Percentiles rank a stretch among this genome's conserved stretches.
phyloP scores from a whole-genome alignment of 2,888 invertebrate genomes.

The Sclerodermus sp. region DNA sequence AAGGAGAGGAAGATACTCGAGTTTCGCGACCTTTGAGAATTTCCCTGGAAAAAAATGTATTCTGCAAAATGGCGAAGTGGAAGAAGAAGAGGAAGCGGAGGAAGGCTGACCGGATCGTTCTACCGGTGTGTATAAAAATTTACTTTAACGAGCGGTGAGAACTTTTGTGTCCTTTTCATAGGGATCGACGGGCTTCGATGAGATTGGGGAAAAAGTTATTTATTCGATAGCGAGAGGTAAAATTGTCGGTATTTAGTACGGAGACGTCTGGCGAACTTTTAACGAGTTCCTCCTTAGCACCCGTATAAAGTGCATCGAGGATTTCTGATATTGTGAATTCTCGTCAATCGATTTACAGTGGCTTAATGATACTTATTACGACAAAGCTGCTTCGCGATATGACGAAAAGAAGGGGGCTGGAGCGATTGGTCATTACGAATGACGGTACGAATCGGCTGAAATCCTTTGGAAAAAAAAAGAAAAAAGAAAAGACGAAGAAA shows the following conservation, averaged over 20 bases:
- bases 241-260: neutral
- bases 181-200: neutral
- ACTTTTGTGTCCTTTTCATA: neutral
- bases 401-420: too few species aligned
- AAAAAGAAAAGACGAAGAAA: too few species aligned
- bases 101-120: conserved; percentile 17
- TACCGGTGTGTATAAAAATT: conserved; percentile 14
- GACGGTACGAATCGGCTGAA: too few species aligned
- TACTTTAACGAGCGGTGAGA: conserved; percentile 25
- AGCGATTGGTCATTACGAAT: too few species aligned
- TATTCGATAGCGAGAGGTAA: neutral
- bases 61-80: too few species aligned
- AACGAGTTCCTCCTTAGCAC: neutral
- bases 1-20: too few species aligned
- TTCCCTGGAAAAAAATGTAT: too few species aligned
- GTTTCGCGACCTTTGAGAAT: too few species aligned
- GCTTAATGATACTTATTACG: too few species aligned
- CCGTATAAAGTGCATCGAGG: neutral
- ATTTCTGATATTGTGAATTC: neutral
- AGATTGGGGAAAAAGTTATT: too few species aligned
- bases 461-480: too few species aligned
- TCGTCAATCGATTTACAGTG: neutral
- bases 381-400: too few species aligned
- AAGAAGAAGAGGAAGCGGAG: conserved; percentile 8
- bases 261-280: neutral